Percentiles rank a stretch among this genome's conserved stretches.
Evolutionary conservation across 2,797 vertebrate species (phyloP).

Genomic region (Thunnus albacares): DNA sequence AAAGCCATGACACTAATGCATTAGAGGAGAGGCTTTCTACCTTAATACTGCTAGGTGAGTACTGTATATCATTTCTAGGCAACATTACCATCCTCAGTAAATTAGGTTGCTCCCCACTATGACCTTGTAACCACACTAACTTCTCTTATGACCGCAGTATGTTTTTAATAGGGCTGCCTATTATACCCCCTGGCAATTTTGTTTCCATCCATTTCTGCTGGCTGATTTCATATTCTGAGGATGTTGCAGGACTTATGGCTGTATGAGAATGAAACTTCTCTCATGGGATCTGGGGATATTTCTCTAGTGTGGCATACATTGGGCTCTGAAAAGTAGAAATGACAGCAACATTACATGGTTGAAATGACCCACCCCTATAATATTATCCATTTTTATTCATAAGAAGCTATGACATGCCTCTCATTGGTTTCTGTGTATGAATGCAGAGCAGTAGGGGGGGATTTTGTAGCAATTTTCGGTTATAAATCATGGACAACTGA

Average conservation of each 20-base stretch:
- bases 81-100: constrained; percentile 49
- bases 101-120: constrained; percentile 55
- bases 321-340: constrained; percentile 63
- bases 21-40: constrained; percentile 34
- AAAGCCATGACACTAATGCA: constrained; percentile 42
- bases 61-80: constrained; percentile 47
- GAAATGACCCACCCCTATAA: constrained; percentile 75
- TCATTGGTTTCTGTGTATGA: constrained; percentile 60
- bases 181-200: constrained; percentile 67
- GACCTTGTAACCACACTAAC: constrained; percentile 71
- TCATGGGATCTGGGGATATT: constrained; percentile 75
- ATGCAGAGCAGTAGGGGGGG: constrained; percentile 48
- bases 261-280: constrained; percentile 76
- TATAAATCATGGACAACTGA: constrained; percentile 72
- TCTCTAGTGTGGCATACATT: constrained; percentile 65
- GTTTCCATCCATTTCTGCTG: constrained; percentile 56
- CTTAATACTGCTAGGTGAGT: constrained; percentile 29
- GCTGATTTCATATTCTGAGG: constrained; percentile 74
- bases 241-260: constrained; percentile 67
- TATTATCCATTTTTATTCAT: constrained; percentile 80
- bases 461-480: constrained; percentile 62
- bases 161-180: constrained; percentile 74
- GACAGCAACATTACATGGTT: constrained; percentile 79
- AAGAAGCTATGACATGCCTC: constrained; percentile 63
- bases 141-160: constrained; percentile 65